phyloP scores from a whole-genome alignment of 1,140 invertebrate genomes.

The Brachionus asplanchnoidis region DNA sequence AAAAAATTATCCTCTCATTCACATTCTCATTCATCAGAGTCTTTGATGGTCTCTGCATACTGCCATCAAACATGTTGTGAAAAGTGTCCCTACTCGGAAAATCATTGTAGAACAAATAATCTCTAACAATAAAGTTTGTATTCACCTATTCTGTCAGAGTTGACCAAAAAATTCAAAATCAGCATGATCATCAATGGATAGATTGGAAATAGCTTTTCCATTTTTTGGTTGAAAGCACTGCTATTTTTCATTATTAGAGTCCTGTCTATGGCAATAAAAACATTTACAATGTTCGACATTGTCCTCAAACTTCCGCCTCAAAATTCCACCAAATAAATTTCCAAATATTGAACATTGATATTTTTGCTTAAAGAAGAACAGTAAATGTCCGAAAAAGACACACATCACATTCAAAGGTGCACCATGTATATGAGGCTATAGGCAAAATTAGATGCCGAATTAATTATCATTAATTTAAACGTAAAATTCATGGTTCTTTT shows the following conservation, averaged over 20 bases:
- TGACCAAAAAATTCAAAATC: neutral
- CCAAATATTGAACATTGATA: neutral
- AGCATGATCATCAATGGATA: neutral
- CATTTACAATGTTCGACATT: neutral
- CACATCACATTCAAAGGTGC: neutral
- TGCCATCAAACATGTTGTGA: neutral
- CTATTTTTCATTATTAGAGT: neutral
- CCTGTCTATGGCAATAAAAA: neutral
- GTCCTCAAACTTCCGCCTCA: neutral
- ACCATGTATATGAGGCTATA: neutral
- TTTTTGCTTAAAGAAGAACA: neutral
- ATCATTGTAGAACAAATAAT: neutral
- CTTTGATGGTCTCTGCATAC: neutral
- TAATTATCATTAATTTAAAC: neutral
- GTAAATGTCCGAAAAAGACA: neutral
- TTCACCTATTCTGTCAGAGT: neutral
- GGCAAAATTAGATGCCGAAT: neutral
- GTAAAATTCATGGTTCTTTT: neutral
- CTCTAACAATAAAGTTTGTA: neutral
- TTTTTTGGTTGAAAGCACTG: neutral
- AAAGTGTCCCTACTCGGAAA: conserved; percentile 5
- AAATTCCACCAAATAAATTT: conserved; percentile 4
- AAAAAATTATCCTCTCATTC: neutral
- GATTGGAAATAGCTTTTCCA: neutral
- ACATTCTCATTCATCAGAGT: neutral